phyloP scores from a whole-genome alignment of 2,888 invertebrate genomes.

The Cheilosia vernalis region DNA sequence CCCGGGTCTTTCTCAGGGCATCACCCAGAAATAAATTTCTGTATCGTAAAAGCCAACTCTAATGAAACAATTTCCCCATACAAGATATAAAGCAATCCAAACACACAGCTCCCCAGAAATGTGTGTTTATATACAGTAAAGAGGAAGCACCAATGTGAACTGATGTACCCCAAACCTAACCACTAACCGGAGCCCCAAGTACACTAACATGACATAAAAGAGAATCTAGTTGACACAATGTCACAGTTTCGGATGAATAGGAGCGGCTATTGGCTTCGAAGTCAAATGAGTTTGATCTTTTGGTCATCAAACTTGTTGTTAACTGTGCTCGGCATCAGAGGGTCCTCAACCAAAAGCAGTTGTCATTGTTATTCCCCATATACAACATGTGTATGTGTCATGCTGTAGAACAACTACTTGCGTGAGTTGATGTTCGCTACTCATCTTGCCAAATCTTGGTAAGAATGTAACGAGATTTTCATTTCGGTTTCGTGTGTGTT shows the following conservation, averaged over 20 bases:
- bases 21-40: too few relatives aligned
- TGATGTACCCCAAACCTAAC: slow-evolving; percentile 20
- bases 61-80: slow-evolving; percentile 29
- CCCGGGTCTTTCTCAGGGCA: too few relatives aligned
- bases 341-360: slow-evolving; percentile 50
- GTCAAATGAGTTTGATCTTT: slow-evolving; percentile 69
- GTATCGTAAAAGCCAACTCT: too few relatives aligned
- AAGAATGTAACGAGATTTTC: slow-evolving; percentile 50
- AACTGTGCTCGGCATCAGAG: slow-evolving; percentile 59
- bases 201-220: slow-evolving; percentile 21
- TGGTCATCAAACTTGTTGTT: slow-evolving; percentile 60
- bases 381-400: slow-evolving; percentile 7
- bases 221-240: slow-evolving; percentile 37
- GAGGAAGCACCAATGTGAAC: slow-evolving; percentile 42
- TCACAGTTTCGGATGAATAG: slow-evolving; percentile 53
- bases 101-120: not conserved
- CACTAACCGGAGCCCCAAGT: slow-evolving; percentile 7
- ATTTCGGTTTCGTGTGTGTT: not conserved
- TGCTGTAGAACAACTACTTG: slow-evolving; percentile 11
- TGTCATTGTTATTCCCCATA: slow-evolving; percentile 23
- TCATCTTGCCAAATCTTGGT: slow-evolving; percentile 70
- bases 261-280: slow-evolving; percentile 46
- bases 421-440: slow-evolving; percentile 45
- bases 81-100: slow-evolving; percentile 26
- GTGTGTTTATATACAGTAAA: not conserved